Percentiles rank a stretch among this genome's conserved stretches.
Conservation (phyloP, 2,888 invertebrate species). For the Dolichomitus sp. region DNA sequence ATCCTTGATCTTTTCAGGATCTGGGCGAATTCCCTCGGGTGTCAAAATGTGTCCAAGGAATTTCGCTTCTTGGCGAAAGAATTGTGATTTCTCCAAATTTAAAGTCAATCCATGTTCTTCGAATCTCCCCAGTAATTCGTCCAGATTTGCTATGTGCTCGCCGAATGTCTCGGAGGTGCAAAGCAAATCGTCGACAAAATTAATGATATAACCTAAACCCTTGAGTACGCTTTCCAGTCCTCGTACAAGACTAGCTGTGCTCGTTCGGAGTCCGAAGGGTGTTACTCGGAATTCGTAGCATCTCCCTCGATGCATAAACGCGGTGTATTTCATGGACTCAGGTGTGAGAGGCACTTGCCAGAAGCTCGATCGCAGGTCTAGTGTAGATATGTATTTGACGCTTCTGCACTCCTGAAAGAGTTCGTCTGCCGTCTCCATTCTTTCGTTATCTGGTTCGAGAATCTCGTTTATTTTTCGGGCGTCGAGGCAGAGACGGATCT, state of each 20-base stretch:
- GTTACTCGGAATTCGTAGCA: not conserved
- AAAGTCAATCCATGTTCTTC: not conserved
- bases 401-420: not conserved
- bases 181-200: not conserved
- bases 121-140: not conserved
- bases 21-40: slow-evolving; percentile 58
- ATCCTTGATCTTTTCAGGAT: slow-evolving; percentile 63
- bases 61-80: slow-evolving; percentile 61
- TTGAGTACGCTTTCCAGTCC: not conserved
- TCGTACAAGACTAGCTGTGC: not conserved
- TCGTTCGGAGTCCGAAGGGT: not conserved
- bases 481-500: not conserved
- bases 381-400: not conserved
- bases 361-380: not conserved
- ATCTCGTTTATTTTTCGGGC: not conserved
- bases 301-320: not conserved
- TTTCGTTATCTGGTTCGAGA: not conserved
- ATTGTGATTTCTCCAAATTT: slow-evolving; percentile 61
- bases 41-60: slow-evolving; percentile 71
- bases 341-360: not conserved
- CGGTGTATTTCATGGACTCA: not conserved
- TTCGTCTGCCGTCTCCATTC: not conserved
- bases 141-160: not conserved
- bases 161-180: not conserved
- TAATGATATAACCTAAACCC: not conserved